Base-by-base conservation (phyloP, 2,888 invertebrate species). In the Didymodactylos carnosus region DNA sequence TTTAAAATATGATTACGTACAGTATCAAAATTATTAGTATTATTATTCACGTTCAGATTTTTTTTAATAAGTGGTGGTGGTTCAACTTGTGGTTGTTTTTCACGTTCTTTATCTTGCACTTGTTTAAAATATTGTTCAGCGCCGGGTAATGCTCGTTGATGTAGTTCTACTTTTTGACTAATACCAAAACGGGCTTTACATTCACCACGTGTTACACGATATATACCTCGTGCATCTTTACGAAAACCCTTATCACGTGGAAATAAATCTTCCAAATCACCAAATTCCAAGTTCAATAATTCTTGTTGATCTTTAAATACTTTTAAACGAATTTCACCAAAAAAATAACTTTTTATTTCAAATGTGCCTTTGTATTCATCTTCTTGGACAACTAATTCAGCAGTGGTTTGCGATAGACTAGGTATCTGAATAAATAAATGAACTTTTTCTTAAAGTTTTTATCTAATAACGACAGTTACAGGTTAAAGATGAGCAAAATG, bases 171-270 rank as follows among this genome's bases (percentile, higher is more conserved):
- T 70, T 49, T 41, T 46, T 75, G 75, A 11, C 69, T 69, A n/a
- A 75, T 46, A 51, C 75, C 75, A 41, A 75, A 75, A 43, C 69
- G 62, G 19, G 72, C 72, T 49, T 70, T 69, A 39, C 75, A 75
- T 51, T 75, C 72, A 16, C 75, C 75, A 49, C 46, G 62, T 29
- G 75, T 75, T 19, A 72, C 35, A 23, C 25, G 39, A 72, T 72
- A 75, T 41, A 72, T 72, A 16, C 75, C 75, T 41, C 62, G 19
- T 39, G 39, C 69, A 49, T 75, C 72, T 16, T 49, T 41, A 3
- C 51, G 51, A 70, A 75, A 75, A 29, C 75, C 75, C 46, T 75
- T 72, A 0, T 62, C 46, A 39, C 39, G 35, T 29, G 72, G 53
- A 51, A 75, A 72, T 27, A 75, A 62, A 39, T 72, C 72, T 23